Percentiles rank a stretch among this genome's conserved stretches.
Evolutionary conservation across 2,888 invertebrate species (phyloP).

Genomic region (Polydrusus pterygomalis): DNA sequence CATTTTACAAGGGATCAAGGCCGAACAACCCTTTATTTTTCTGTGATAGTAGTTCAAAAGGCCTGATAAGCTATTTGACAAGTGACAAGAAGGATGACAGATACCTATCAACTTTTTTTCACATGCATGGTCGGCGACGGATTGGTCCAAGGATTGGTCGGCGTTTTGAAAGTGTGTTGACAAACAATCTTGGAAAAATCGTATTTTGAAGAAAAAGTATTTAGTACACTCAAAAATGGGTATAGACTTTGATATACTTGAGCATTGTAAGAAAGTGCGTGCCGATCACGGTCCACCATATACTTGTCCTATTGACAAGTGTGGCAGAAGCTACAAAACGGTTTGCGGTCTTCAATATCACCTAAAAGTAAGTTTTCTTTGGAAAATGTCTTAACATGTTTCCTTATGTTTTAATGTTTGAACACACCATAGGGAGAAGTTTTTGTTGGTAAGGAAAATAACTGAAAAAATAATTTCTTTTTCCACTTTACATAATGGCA

Average conservation of each 20-base stretch:
- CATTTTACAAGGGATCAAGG: too few relatives aligned
- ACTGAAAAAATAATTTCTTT: too few relatives aligned
- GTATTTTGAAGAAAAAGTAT: neutral
- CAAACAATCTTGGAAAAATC: neutral
- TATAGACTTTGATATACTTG: constrained; percentile 89
- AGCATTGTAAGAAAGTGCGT: constrained; percentile 88
- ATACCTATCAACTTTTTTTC: neutral
- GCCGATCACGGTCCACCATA: constrained; percentile 89
- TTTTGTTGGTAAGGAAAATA: too few relatives aligned
- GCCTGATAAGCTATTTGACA: neutral
- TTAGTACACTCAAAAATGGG: constrained; percentile 76
- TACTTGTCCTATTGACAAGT: constrained; percentile 89
- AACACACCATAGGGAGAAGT: too few relatives aligned
- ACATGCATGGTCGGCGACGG: neutral
- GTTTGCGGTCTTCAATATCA: constrained; percentile 91
- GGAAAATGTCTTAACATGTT: too few relatives aligned
- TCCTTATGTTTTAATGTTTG: too few relatives aligned
- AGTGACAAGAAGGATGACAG: too few relatives aligned
- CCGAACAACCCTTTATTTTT: too few relatives aligned
- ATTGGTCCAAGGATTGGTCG: too few relatives aligned
- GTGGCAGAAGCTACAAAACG: constrained; percentile 90
- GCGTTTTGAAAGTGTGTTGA: constrained; percentile 17
- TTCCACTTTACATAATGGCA: too few relatives aligned
- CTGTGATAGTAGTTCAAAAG: constrained; percentile 11
- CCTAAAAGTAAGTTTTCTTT: constrained; percentile 73